Conservation (phyloP, 2,888 invertebrate species). For the Cosmia trapezina region DNA sequence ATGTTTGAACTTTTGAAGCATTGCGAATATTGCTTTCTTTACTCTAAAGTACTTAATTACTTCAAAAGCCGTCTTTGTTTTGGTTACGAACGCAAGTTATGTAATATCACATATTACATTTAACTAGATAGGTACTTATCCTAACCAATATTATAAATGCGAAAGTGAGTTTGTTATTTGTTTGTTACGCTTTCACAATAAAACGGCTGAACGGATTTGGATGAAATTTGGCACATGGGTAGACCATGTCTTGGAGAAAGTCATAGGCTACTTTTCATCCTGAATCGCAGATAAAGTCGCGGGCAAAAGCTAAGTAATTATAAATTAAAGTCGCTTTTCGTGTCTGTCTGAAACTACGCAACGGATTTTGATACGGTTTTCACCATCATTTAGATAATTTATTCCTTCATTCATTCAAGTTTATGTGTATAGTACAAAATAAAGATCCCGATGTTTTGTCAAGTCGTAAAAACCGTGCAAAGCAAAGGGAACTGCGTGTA, state of each 20-base stretch:
- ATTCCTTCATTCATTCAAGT: too few species aligned
- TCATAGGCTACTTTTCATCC: too few species aligned
- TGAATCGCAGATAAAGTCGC: too few species aligned
- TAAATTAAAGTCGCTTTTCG: background rate
- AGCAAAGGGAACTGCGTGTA: background rate
- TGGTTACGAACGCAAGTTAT: background rate
- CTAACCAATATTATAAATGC: background rate
- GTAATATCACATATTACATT: background rate
- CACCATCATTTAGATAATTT: background rate
- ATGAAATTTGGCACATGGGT: too few species aligned
- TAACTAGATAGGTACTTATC: too few species aligned
- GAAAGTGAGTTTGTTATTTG: too few species aligned
- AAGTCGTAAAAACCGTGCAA: background rate
- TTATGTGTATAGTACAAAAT: too few species aligned
- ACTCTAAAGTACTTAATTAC: conserved; percentile 5
- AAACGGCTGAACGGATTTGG: too few species aligned
- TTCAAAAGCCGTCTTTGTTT: background rate
- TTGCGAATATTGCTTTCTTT: conserved; percentile 25
- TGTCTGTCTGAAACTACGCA: background rate
- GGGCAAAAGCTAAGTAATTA: too few species aligned
- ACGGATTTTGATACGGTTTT: background rate
- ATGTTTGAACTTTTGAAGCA: background rate
- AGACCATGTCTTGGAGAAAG: too few species aligned
- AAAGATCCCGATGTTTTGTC: background rate
- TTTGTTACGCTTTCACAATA: too few species aligned